phyloP scores from a whole-genome alignment of 2,888 invertebrate species.

The Ischnus inquisitorius region DNA sequence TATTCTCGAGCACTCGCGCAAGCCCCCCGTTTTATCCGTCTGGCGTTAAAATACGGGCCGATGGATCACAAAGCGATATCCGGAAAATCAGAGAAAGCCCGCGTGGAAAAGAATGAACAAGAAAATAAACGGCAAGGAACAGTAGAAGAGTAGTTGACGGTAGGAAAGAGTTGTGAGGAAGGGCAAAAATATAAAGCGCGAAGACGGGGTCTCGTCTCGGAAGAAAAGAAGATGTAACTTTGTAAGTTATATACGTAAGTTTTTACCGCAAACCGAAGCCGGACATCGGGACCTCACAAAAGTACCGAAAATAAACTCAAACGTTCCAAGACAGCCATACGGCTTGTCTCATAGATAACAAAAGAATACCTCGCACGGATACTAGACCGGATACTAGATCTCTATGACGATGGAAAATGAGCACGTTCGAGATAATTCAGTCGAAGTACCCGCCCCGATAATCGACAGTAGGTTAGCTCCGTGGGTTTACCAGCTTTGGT shows the following conservation, averaged over 20 bases:
- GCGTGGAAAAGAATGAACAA: constrained; percentile 44
- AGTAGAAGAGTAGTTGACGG: constrained; percentile 10
- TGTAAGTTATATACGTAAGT: background rate
- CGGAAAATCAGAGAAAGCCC: constrained; percentile 61
- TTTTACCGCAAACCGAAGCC: background rate
- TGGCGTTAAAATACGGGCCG: constrained; percentile 60
- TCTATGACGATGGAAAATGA: background rate
- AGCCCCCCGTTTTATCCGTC: constrained; percentile 38
- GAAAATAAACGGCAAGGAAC: constrained; percentile 8
- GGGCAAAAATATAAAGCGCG: constrained; percentile 1
- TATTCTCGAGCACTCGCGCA: constrained; percentile 19
- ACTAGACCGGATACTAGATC: no score
- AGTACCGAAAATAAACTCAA: background rate
- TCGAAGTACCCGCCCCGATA: constrained; percentile 20
- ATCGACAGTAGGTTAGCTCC: constrained; percentile 45
- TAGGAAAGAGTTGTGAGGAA: background rate
- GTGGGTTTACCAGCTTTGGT: constrained; percentile 39
- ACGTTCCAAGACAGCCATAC: no score
- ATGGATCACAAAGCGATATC: constrained; percentile 67
- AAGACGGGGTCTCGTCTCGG: constrained; percentile 17
- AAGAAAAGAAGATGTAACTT: constrained; percentile 1
- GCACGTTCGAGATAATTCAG: background rate
- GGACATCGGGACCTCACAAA: background rate
- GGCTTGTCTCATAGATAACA: no score
- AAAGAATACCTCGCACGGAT: no score